These are phyloP conservation scores for Caenorhabditis becei DNA, from an alignment of 2,888 invertebrate species.

Conservation along the genomic window DNA sequence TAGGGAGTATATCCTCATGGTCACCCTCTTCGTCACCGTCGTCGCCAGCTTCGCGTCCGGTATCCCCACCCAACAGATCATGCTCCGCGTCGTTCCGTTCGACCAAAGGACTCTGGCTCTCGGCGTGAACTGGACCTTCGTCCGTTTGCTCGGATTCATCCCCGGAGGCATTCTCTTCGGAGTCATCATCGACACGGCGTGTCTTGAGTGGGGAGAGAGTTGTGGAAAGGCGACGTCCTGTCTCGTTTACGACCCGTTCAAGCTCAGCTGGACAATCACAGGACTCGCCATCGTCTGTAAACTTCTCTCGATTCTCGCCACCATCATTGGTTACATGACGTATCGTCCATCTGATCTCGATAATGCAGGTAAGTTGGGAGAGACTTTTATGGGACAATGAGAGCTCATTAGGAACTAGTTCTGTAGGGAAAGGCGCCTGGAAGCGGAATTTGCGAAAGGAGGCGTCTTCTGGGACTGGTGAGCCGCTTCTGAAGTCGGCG, in stretches of 20 bases:
- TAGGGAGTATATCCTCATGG: constrained; percentile 75
- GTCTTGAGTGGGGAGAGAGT: constrained; percentile 77
- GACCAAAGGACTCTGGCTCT: constrained; percentile 80
- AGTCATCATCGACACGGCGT: constrained; percentile 80
- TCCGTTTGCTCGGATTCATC: constrained; percentile 78
- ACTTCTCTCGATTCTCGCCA: constrained; percentile 78
- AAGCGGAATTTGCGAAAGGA: constrained; percentile 35
- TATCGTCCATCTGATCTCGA: constrained; percentile 77
- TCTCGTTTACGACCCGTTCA: constrained; percentile 78
- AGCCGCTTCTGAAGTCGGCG: constrained; percentile 34
- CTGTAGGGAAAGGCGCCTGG: constrained; percentile 58
- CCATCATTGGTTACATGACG: constrained; percentile 80
- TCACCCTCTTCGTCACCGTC: constrained; percentile 78
- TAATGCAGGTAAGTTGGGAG: constrained; percentile 69
- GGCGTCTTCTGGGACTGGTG: constrained; percentile 1
- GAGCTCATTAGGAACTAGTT: neutral
- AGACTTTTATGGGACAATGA: too few relatives aligned
- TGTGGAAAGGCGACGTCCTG: constrained; percentile 73
- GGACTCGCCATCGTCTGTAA: constrained; percentile 80
- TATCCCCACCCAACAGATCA: constrained; percentile 81
- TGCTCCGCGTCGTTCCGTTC: constrained; percentile 81
- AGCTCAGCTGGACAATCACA: constrained; percentile 79
- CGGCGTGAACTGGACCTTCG: constrained; percentile 81
- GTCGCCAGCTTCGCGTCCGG: constrained; percentile 80
- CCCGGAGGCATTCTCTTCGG: constrained; percentile 81